Evolutionary conservation across 1,140 invertebrate species (phyloP), one percentile per base, ranked within the genome.

Genomic region (Pectinophora gossypiella): DNA sequence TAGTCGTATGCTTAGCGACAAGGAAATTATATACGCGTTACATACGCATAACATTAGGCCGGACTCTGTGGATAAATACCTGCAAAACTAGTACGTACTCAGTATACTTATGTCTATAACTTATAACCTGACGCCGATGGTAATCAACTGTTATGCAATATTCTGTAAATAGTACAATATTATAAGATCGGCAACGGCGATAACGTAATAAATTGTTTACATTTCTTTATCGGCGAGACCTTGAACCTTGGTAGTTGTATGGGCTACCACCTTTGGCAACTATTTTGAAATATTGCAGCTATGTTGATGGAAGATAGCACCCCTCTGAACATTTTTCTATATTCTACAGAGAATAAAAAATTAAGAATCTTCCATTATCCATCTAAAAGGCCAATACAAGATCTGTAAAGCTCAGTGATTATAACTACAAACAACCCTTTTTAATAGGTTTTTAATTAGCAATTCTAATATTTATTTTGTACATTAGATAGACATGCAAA

Each of bases 31-130:
- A 66, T 99, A 97, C 88, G 95, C 97, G 57, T 88, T 99, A 21
- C 95, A 98, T 79, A 98, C 97, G 50, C 97, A 99, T 85, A 96
- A 97, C 79, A 95, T 98, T 32, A 93, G 95, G 68, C 95, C 97
- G 42, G 96, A 96, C 83, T 94, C 91, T 16, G 93, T 94, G 72
- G 91, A 94, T 64, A 91, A 94, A 79, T 99, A 98, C 82, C 86
- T 98, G 47, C 90, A 92, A 64, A 96, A 96, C 84, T 97, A 96
- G 97, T 98, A 91, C 93, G 95, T 93, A 75, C 12, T 40, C 13
- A 18, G 50, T 53, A 32, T 56, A 53, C 44, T n/a, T 52, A 38
- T 46, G 48, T 15, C n/a, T 16, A 40, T 32, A n/a, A n/a, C n/a
- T n/a, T n/a, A n/a, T n/a, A n/a, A n/a, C 12, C 36, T 40, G 36